Percentiles rank a stretch among this genome's conserved stretches.
Evolutionary conservation across 1,140 invertebrate genomes (phyloP).

Genomic region (Hyles euphorbiae): DNA sequence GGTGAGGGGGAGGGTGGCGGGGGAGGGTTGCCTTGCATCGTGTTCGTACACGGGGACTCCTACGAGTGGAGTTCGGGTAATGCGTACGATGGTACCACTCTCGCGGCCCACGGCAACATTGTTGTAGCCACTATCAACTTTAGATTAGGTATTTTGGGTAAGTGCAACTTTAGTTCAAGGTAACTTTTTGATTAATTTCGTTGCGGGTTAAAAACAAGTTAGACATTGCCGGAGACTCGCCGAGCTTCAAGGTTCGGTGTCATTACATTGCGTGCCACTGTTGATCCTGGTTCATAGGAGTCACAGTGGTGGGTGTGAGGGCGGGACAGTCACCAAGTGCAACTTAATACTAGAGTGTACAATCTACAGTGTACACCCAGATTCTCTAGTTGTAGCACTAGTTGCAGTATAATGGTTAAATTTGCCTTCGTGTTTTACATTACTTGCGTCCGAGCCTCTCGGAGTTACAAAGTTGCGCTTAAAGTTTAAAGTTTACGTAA

Average conservation of each 20-base stretch:
- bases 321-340: neutral
- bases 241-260: no score
- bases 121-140: conserved; percentile 99
- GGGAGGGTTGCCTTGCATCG: conserved; percentile 77
- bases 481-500: conserved; percentile 3
- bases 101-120: conserved; percentile 92
- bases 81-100: conserved; percentile 93
- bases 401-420: conserved; percentile 1
- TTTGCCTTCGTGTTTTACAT: conserved; percentile 2
- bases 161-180: conserved; percentile 50
- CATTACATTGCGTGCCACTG: no score
- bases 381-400: neutral
- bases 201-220: no score
- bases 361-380: neutral
- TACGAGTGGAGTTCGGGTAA: conserved; percentile 96
- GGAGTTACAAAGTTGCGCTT: neutral
- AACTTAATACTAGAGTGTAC: neutral
- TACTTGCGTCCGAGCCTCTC: neutral
- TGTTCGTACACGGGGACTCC: conserved; percentile 96
- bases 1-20: conserved; percentile 44
- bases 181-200: no score
- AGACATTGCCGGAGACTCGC: no score
- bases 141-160: conserved; percentile 95
- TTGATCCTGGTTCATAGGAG: no score
- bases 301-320: no score